Base-by-base conservation (phyloP, 2,113 vertebrate genomes). In the Pachypanchax playfairii region DNA sequence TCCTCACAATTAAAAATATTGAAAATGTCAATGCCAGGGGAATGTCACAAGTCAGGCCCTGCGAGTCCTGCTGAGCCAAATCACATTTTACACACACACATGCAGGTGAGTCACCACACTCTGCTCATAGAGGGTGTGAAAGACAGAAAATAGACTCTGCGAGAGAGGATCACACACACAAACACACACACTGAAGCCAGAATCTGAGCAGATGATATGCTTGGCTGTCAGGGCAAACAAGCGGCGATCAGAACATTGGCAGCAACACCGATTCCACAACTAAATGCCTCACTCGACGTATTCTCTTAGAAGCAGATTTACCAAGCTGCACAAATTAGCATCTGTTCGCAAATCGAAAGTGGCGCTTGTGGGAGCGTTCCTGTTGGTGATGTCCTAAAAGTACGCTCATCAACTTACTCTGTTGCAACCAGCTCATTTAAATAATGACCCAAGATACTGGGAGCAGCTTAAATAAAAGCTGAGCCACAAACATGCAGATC, bases 151-250 rank as follows among this genome's bases (percentile, higher is more conserved):
- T 17, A 55, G 43, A 51, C 55, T 67, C 61, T 39, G 43, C 24
- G 43, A 58, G 54, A 64, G 42, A 65, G 41, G 35, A 65, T 70
- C n/a, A 36, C 35, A 1, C 54, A 42, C 65, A 66, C 53, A 66
- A 44, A 43, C 47, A 21, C 21, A 21, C 35, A 52, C 61, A 53
- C 41, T 67, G 50, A 65, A 70, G 68, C 65, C 59, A 55, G 41
- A 71, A 59, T 73, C 58, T 66, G 68, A 80, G 65, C 69, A 85
- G 71, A 77, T 83, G 77, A 83, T 83, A 69, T 55, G 43, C 44
- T 81, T 67, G 47, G 76, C 71, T 83, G 66, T 75, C 52, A 80
- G 70, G 69, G 73, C 62, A 80, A 79, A 79, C 69, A 75, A 59
- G 62, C 56, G 44, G 41, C 44, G 56, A 42, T 59, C 56, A 33